These are phyloP conservation scores for Parochlus steinenii DNA, from an alignment of 2,888 invertebrate species.

Conservation along the genomic window DNA sequence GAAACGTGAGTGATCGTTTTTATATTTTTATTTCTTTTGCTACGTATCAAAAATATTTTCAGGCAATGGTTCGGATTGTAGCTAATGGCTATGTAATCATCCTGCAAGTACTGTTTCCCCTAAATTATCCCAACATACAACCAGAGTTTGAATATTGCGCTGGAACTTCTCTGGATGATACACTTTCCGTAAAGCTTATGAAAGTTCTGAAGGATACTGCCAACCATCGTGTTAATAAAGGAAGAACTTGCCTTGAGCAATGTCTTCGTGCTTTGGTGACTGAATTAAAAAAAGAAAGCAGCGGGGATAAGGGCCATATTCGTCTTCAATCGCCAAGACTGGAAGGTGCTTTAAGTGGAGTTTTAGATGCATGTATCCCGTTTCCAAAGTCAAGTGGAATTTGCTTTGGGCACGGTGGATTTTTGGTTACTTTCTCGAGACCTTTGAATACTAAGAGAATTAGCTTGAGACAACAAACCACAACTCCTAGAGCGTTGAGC, in stretches of 20 bases:
- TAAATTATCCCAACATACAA: conserved; percentile 50
- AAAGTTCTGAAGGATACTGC: conserved; percentile 70
- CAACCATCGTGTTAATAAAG: conserved; percentile 65
- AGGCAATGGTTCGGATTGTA: conserved; percentile 30
- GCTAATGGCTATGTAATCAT: conserved; percentile 30
- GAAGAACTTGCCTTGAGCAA: conserved; percentile 73
- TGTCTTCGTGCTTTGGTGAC: conserved; percentile 58
- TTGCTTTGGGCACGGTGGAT: conserved; percentile 75
- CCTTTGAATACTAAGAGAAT: conserved; percentile 50
- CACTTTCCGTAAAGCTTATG: conserved; percentile 52
- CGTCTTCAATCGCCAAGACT: conserved; percentile 28
- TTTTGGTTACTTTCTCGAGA: conserved; percentile 72
- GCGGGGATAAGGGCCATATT: conserved; percentile 25
- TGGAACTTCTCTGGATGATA: conserved; percentile 50
- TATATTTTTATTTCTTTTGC: too few species aligned
- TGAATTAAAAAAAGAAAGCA: conserved; percentile 35
- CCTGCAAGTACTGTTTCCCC: conserved; percentile 51
- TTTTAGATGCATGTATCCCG: conserved; percentile 66
- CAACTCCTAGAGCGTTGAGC: conserved; percentile 64
- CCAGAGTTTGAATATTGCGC: conserved; percentile 50
- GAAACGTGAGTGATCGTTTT: not conserved
- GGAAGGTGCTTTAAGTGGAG: conserved; percentile 27
- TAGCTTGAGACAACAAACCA: conserved; percentile 52
- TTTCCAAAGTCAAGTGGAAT: conserved; percentile 91
- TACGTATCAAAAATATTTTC: conserved; percentile 8